Percentiles rank a stretch among this genome's conserved stretches.
Conservation (phyloP, 1,140 invertebrate species). For the Macrosteles quadrilineatus region DNA sequence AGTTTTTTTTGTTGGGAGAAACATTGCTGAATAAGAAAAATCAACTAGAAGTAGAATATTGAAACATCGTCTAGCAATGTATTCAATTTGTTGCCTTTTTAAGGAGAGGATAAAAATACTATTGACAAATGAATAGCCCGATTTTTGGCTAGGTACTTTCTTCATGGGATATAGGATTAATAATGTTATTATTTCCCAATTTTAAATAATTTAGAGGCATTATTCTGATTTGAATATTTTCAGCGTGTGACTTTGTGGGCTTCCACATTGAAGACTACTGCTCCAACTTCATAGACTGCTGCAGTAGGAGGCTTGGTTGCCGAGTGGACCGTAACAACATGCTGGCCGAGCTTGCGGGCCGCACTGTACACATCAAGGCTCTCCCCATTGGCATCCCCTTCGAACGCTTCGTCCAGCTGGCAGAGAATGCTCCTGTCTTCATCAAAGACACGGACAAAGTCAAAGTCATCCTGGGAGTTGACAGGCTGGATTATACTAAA, state of each 20-base stretch:
- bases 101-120: too few species aligned
- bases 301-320: conserved; percentile 81
- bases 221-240: conserved; percentile 34
- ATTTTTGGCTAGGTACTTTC: too few species aligned
- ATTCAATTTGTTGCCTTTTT: too few species aligned
- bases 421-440: conserved; percentile 74
- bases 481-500: conserved; percentile 90
- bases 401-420: conserved; percentile 80
- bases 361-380: conserved; percentile 78
- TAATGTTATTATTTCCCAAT: too few species aligned
- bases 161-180: too few species aligned
- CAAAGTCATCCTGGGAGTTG: conserved; percentile 86
- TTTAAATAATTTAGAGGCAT: too few species aligned
- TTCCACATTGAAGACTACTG: conserved; percentile 92
- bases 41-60: too few species aligned
- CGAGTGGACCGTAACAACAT: conserved; percentile 85
- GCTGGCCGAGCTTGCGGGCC: conserved; percentile 78
- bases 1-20: too few species aligned
- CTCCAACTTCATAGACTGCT: conserved; percentile 89
- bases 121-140: too few species aligned
- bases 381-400: conserved; percentile 87
- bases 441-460: conserved; percentile 54
- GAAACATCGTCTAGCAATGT: too few species aligned
- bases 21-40: too few species aligned
- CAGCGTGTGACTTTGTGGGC: conserved; percentile 87